Evolutionary conservation across 2,797 vertebrate species (phyloP).

Genomic region (Rousettus madagascariensis): DNA sequence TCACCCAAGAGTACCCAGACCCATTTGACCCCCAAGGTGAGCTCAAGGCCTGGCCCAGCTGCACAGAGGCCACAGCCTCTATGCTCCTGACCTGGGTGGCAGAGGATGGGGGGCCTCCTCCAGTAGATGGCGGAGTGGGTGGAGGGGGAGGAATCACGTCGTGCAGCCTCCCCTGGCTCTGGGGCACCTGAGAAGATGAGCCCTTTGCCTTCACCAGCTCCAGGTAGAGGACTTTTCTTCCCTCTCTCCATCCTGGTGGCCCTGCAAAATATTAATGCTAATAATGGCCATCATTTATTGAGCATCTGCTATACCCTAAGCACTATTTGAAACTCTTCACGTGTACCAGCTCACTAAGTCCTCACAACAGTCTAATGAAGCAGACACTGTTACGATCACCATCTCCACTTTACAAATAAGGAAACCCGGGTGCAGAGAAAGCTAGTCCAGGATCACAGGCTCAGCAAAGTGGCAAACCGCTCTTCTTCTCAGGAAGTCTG

Average conservation of each 20-base stretch:
- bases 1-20: rapidly evolving
- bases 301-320: not conserved
- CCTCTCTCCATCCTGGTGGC: not conserved
- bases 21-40: not conserved
- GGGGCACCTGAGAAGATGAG: not conserved
- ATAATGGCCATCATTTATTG: not conserved
- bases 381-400: rapidly evolving
- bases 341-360: not conserved
- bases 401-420: no score
- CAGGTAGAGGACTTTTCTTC: not conserved
- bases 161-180: not conserved
- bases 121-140: not conserved
- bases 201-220: not conserved
- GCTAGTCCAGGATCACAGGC: not conserved
- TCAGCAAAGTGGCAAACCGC: not conserved
- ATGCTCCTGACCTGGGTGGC: not conserved
- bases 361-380: not conserved
- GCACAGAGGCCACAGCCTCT: not conserved
- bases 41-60: not conserved
- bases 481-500: not conserved
- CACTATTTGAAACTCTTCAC: not conserved
- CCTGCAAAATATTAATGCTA: not conserved
- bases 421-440: not conserved
- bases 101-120: not conserved
- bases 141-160: not conserved